Evolutionary conservation across 2,888 invertebrate genomes (phyloP), one percentile per base, ranked within the genome.

Genomic region (Oscheius sp.): DNA sequence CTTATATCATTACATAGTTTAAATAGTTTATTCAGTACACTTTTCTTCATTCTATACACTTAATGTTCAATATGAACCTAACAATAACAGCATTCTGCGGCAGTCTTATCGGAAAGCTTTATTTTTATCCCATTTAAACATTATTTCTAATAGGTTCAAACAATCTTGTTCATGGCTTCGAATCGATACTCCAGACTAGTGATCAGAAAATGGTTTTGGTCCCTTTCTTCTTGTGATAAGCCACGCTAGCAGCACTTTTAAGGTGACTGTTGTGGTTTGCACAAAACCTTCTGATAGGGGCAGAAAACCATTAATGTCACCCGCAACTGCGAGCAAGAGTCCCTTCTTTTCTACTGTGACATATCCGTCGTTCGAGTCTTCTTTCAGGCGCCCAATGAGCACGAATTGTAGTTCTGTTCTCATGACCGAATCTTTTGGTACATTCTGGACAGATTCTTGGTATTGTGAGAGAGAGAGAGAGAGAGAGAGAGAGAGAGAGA

Each of bases 261-360:
- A n/a, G 68, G 35, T 68, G 68, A 68, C 68, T 68, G 68, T 68
- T 68, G 68, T 68, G 68, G 42, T 53, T 68, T 68, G 68, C 68
- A 35, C 55, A 32, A n/a, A 13, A 21, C 9, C 7, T 33, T 21
- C n/a, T 63, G 32, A 48, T 48, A 32, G 11, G 58, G 50, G 11
- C 63, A 63, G 63, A 63, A 63, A 63, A 47, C 47, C 63, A 63
- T 63, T 47, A 63, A 63, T 48, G 47, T 63, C 47, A 42, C 42
- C 48, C 13, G 47, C n/a, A 21, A 48, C 57, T 57, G 57, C 57
- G 29, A 33, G 57, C 53, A 58, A 21, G 32, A 58, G 11, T 35
- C 37, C 29, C 60, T 60, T 33, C 37, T 37, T 60, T 60, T 60
- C 35, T 11, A 60, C 60, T 37, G 35, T 37, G 35, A 7, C 37